Evolutionary conservation across 2,113 vertebrate species (phyloP), one percentile per base, ranked within the genome.

Genomic region (Microtus richardsoni): DNA sequence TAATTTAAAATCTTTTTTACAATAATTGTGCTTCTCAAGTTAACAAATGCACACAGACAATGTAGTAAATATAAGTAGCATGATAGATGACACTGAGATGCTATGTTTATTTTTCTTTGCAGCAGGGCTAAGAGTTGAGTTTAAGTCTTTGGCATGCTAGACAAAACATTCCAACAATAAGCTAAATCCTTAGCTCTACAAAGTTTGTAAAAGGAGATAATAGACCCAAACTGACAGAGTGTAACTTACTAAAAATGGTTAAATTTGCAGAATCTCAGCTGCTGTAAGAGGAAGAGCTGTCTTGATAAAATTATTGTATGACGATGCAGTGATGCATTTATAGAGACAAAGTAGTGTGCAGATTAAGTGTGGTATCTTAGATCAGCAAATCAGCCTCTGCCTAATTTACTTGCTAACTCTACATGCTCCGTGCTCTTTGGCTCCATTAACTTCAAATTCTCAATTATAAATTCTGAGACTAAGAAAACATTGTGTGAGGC

Each of bases 201-300:
- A 44, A 84, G 17, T 85, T 94, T 52, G 73, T 87, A 88, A 54
- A 83, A 60, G 4, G 49, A 92, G 87, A 83, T 60, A 60, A 26
- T 47, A 93, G 21, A 30, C 14, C 36, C 73, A 60, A n/a, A 62
- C 64, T 84, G 80, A 60, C 28, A 77, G 86, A 80, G n/a, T 66
- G 8, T 26, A 52, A 33, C 70, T 78, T 83, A 41, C 49, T 73
- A 66, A 52, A 44, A 71, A 66, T 68, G 39, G 41, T 49, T 60
- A 73, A 7, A 66, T 89, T 82, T 88, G 41, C 8, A 80, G 9
- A 91, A 79, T 11, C 62, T 92, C 47, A 66, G 1, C 60, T 86
- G 14, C 66, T 94, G 66, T 89, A 54, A 92, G 33, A 95, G 73
- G 78, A 88, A 52, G 71, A 73, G n/a, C 44, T 90, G n/a, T 9